Evolutionary conservation across 2,113 vertebrate genomes (phyloP), one percentile per base, ranked within the genome.

Genomic region (Hyaena hyaena): DNA sequence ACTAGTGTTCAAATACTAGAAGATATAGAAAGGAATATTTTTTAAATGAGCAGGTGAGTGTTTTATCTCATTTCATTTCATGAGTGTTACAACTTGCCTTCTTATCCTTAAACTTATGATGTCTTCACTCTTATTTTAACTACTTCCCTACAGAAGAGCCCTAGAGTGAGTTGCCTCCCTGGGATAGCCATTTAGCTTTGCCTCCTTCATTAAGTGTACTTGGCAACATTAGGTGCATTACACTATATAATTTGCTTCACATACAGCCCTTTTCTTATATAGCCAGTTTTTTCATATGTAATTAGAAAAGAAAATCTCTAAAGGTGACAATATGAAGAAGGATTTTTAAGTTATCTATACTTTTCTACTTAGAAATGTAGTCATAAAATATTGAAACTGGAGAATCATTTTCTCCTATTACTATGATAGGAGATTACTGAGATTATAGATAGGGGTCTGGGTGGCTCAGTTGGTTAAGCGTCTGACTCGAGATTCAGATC

Each of bases 91-190:
- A 86, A 81, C 3, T 53, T 94, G 77, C 31, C 68, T 77, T 68
- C 68, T 76, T 85, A 24, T 83, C n/a, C 55, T 95, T 92, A 88
- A 79, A 55, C 23, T 55, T 90, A 53, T 65, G 50, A 90, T 73
- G 35, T 74, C 68, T 94, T 91, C 77, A 94, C 93, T 93, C 45
- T 87, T 93, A 93, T 68, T 95, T 88, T 88, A 88, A 95, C 45
- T 88, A 63, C 26, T 91, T 93, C 35, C 55, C 7, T 79, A 28
- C 7, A 92, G 35, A 92, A 79, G 88, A 65, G n/a, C 76, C 82
- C 33, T 86, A 48, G 8, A 45, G 31, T 90, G 21, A 69, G 26
- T 17, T 85, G 74, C 35, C 53, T 85, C 63, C 21, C 71, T 58
- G 45, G 31, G 31, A 80, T 66, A 55, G 39, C 73, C 80, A 68